Percentiles rank a stretch among this genome's conserved stretches.
Evolutionary conservation across 2,888 invertebrate genomes (phyloP).

Genomic region (Salticus scenicus): DNA sequence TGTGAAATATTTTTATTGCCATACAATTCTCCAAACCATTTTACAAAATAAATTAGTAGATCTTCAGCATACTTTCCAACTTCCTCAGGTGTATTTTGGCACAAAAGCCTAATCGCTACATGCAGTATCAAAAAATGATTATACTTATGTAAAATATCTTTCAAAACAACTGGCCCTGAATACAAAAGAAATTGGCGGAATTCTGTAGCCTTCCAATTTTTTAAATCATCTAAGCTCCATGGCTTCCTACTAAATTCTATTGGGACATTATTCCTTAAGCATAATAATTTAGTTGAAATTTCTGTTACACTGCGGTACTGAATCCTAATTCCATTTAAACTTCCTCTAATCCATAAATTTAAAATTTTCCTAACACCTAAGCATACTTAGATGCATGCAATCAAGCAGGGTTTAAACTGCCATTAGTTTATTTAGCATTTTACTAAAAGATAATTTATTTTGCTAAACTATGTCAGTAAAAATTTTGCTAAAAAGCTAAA

Average conservation of each 20-base stretch:
- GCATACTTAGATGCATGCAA: slow-evolving; percentile 74
- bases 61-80: background rate
- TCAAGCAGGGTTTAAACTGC: too few species aligned
- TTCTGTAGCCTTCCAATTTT: too few species aligned
- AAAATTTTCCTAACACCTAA: slow-evolving; percentile 73
- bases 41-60: background rate
- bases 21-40: too few species aligned
- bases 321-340: too few species aligned
- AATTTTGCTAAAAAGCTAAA: too few species aligned
- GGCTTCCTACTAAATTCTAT: slow-evolving; percentile 73
- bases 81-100: background rate
- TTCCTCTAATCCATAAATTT: too few species aligned
- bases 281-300: background rate
- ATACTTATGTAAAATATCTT: slow-evolving; percentile 68
- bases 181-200: slow-evolving; percentile 73
- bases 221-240: too few species aligned
- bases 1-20: too few species aligned
- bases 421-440: too few species aligned
- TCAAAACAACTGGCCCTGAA: slow-evolving; percentile 72
- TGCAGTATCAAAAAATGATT: slow-evolving; percentile 71
- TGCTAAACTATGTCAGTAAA: too few species aligned
- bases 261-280: background rate
- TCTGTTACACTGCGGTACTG: slow-evolving; percentile 27
- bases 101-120: slow-evolving; percentile 71
- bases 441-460: too few species aligned